Evolutionary conservation across 2,888 invertebrate genomes (phyloP), one percentile per base, ranked within the genome.

Genomic region (Chelonus formosanus): DNA sequence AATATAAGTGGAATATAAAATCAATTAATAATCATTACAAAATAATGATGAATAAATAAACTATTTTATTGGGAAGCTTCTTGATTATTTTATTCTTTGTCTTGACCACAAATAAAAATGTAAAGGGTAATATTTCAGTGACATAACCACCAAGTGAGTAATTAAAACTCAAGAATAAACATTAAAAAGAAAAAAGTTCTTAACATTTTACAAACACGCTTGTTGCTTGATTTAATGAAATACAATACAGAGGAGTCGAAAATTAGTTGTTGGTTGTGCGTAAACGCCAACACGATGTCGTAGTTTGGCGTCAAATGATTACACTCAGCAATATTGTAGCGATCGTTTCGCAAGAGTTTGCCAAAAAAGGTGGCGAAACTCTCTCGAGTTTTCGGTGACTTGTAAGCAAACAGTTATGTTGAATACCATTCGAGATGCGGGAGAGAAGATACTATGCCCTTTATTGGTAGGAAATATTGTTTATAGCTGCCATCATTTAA

Each of bases 281-380:
- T n/a, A 36, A 44, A 50, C 57, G 56, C 43, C 44, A 50, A 20
- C 36, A 45, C 20, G 34, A 31, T 54, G 32, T 20, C 8, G 34
- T 7, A 50, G 35, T 43, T 63, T 35, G 44, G 34, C 35, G 6
- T 43, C 48, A 50, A 56, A 58, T 63, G 56, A 57, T 64, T 64
- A 53, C 57, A 44, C 34, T n/a, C 35, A 35, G 45, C 44, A 58
- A 64, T 58, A 53, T 36, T 35, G 45, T 67, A 67, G 67, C 64
- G 63, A 70, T 69, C 58, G 58, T 72, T 68, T 68, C 61, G 69
- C 65, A 68, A 70, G 57, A 43, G 47, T 56, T 65, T 63, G 63
- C 72, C 72, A 69, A 72, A 72, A 72, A 72, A 70, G 72, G 72
- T 67, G 63, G 58, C 69, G 69, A 68, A 62, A 56, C 57, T 54